phyloP scores from a whole-genome alignment of 2,113 vertebrate genomes.

The Atherinomorus stipes region DNA sequence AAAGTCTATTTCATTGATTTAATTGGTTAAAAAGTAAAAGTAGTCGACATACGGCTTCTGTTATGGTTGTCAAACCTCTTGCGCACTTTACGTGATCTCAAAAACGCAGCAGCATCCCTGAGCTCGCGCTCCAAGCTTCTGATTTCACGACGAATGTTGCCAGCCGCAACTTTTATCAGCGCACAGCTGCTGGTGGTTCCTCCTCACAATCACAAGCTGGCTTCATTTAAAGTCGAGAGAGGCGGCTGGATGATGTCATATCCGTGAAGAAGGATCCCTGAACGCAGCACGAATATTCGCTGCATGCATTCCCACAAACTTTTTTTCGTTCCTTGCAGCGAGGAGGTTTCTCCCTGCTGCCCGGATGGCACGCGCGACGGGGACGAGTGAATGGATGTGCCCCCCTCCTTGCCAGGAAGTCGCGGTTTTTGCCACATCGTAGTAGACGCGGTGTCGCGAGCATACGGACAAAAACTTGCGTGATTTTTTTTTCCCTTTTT shows the following conservation, averaged over 20 bases:
- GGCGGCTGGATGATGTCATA: conserved; percentile 86
- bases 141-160: conserved; percentile 31
- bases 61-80: neutral
- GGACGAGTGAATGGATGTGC: conserved; percentile 63
- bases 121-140: conserved; percentile 6
- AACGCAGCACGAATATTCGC: conserved; percentile 33
- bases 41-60: neutral
- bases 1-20: neutral
- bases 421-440: conserved; percentile 27
- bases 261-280: conserved; percentile 80
- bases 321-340: conserved; percentile 56
- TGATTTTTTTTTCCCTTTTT: neutral
- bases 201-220: conserved; percentile 15
- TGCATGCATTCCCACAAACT: conserved; percentile 80
- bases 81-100: conserved; percentile 9
- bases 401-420: conserved; percentile 32
- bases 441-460: conserved; percentile 43
- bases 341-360: conserved; percentile 37
- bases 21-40: neutral
- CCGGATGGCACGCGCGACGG: conserved; percentile 69
- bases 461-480: conserved; percentile 49
- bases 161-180: conserved; percentile 69
- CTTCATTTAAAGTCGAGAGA: conserved; percentile 42
- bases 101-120: conserved; percentile 29
- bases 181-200: conserved; percentile 50